Conservation (phyloP, 2,113 vertebrate genomes). For the Eidolon helvum region DNA sequence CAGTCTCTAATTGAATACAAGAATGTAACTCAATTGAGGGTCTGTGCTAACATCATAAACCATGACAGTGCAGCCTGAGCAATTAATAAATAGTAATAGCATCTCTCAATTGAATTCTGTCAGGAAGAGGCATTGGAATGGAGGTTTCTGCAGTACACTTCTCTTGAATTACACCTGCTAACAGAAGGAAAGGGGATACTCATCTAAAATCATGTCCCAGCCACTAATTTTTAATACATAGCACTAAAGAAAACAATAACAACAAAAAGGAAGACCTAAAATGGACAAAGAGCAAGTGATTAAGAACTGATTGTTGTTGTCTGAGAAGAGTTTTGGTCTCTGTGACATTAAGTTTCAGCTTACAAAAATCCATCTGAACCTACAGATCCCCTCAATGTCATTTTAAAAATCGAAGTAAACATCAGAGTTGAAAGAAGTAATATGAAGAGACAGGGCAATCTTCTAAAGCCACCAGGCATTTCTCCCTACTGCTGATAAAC, state of each 20-base stretch:
- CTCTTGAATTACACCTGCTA: slow-evolving; percentile 26
- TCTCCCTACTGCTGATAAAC: slow-evolving; percentile 68
- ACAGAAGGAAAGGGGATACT: slow-evolving; percentile 4
- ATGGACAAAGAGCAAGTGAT: slow-evolving; percentile 11
- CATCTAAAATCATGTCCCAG: neutral
- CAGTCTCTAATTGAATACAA: slow-evolving; percentile 75
- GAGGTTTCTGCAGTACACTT: neutral
- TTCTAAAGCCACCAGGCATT: slow-evolving; percentile 59
- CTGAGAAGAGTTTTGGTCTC: slow-evolving; percentile 17
- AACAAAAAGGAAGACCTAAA: neutral
- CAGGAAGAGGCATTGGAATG: neutral
- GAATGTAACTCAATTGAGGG: slow-evolving; percentile 71
- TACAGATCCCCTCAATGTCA: slow-evolving; percentile 45
- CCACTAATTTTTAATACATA: slow-evolving; percentile 9
- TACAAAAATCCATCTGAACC: slow-evolving; percentile 59
- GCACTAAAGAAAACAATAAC: neutral
- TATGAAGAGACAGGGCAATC: slow-evolving; percentile 69
- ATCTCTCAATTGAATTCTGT: slow-evolving; percentile 42
- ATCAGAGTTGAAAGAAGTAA: slow-evolving; percentile 70
- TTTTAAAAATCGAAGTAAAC: slow-evolving; percentile 70
- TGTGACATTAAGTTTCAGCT: slow-evolving; percentile 52
- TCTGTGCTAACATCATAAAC: slow-evolving; percentile 72
- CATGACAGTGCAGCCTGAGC: slow-evolving; percentile 53
- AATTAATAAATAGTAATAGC: slow-evolving; percentile 71
- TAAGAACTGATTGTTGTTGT: neutral